These are phyloP conservation scores for Phaethon lepturus DNA, from an alignment of 2,113 vertebrate species.

Conservation along the genomic window DNA sequence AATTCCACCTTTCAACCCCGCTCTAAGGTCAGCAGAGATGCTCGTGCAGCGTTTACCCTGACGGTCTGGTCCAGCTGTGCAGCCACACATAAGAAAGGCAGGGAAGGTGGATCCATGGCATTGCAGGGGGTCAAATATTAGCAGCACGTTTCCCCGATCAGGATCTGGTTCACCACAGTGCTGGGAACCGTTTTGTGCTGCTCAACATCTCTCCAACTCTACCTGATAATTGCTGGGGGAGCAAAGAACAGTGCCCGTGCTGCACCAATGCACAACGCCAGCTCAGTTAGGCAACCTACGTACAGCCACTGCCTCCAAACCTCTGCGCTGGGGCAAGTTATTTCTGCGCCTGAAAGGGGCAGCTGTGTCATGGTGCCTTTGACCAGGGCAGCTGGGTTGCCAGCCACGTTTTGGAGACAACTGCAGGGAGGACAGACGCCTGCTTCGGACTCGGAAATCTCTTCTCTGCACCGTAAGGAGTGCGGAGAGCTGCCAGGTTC, in stretches of 20 bases:
- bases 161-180: neutral
- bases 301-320: neutral
- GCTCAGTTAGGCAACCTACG: neutral
- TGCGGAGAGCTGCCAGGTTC: neutral
- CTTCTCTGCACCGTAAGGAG: neutral
- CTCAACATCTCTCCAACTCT: neutral
- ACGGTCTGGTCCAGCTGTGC: rapidly evolving
- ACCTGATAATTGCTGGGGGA: neutral
- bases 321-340: neutral
- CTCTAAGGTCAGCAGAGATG: neutral
- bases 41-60: neutral
- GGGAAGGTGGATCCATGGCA: neutral
- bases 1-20: neutral
- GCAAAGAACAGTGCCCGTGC: neutral
- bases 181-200: neutral
- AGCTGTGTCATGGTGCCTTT: neutral
- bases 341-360: neutral
- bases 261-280: neutral
- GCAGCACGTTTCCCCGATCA: neutral
- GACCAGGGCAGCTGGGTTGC: neutral
- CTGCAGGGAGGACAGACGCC: neutral
- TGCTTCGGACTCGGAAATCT: neutral
- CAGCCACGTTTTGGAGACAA: neutral
- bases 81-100: rapidly evolving
- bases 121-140: neutral